Percentiles rank a stretch among this genome's conserved stretches.
Evolutionary conservation across 1,140 invertebrate genomes (phyloP).

Genomic region (Triops longicaudatus): DNA sequence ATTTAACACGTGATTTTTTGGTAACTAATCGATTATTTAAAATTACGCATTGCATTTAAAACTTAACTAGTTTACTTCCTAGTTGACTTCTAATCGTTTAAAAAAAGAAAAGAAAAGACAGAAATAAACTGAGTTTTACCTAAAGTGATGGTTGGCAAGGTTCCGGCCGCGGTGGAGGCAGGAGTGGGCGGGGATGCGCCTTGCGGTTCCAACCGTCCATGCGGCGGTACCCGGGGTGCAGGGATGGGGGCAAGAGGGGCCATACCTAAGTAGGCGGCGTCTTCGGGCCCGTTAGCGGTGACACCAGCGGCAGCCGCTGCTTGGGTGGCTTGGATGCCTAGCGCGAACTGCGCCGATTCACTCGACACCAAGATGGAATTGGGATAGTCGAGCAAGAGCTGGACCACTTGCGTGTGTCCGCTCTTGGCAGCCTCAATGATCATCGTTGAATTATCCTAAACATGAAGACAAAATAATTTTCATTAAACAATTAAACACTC

Average conservation of each 20-base stretch:
- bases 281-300: not conserved
- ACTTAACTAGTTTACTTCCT: too few relatives aligned
- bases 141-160: conserved; percentile 19
- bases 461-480: conserved; percentile 25
- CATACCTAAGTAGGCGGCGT: not conserved
- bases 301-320: conserved; percentile 9
- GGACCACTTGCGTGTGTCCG: conserved; percentile 90
- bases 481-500: too few relatives aligned
- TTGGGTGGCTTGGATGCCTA: conserved; percentile 35
- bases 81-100: not conserved
- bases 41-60: too few relatives aligned
- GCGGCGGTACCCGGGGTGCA: conserved; percentile 32
- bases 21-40: too few relatives aligned
- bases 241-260: conserved; percentile 2
- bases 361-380: conserved; percentile 59
- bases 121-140: not conserved
- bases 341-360: conserved; percentile 39
- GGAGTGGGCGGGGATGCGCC: conserved; percentile 26
- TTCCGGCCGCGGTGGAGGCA: conserved; percentile 29
- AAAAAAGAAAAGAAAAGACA: not conserved
- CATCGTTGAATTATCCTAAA: conserved; percentile 92
- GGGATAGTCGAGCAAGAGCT: conserved; percentile 87
- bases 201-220: conserved; percentile 29
- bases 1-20: too few relatives aligned
- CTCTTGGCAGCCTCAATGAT: conserved; percentile 96